phyloP scores from a whole-genome alignment of 2,888 invertebrate genomes.

The Drosophila borborema region DNA sequence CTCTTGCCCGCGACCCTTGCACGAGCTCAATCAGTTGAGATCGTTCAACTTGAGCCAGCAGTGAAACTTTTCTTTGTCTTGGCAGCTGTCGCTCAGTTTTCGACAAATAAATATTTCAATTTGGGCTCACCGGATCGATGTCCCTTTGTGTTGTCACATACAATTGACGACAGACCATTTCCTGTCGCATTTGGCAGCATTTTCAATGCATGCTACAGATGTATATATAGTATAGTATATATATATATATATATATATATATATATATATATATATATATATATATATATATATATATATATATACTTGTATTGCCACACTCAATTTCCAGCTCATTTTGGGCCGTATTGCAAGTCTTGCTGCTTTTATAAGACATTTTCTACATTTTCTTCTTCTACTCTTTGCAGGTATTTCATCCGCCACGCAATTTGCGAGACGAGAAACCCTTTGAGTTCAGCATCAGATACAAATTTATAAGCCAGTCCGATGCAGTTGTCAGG shows the following conservation, averaged over 20 bases:
- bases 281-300: constrained; percentile 11
- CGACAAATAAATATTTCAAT: constrained; percentile 56
- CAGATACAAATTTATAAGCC: constrained; percentile 92
- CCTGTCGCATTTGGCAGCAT: constrained; percentile 28
- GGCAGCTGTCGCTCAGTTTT: constrained; percentile 38
- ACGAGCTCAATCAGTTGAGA: constrained; percentile 10
- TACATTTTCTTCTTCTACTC: background rate
- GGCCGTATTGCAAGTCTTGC: constrained; percentile 18
- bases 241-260: constrained; percentile 14
- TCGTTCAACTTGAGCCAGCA: constrained; percentile 3
- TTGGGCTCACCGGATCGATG: constrained; percentile 18
- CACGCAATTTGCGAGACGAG: constrained; percentile 88
- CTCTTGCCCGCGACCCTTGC: constrained; percentile 22
- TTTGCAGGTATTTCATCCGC: constrained; percentile 86
- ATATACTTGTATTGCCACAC: constrained; percentile 31
- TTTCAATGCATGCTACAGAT: background rate
- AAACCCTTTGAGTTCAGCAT: constrained; percentile 92
- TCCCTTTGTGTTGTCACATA: constrained; percentile 30
- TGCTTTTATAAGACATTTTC: constrained; percentile 6
- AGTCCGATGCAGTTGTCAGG: constrained; percentile 91
- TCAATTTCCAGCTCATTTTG: constrained; percentile 42
- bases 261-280: constrained; percentile 5
- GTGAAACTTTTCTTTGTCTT: constrained; percentile 26
- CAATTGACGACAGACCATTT: constrained; percentile 37
- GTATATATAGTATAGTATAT: background rate